Base-by-base conservation (phyloP, 53 echinoderm and acorn worm species). In the Arbacia lixula region DNA sequence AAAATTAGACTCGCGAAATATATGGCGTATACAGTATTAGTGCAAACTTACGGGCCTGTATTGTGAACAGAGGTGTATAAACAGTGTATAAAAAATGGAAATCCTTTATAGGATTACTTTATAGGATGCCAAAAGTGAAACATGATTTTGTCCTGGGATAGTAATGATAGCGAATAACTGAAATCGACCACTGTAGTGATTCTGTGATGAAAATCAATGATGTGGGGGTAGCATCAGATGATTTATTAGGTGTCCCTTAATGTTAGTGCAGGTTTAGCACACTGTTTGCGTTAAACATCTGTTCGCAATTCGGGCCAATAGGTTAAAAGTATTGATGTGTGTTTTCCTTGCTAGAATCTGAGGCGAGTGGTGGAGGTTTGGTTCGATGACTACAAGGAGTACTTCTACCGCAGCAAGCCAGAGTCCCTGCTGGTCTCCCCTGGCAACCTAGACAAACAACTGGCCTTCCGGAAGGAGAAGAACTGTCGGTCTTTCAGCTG, bases 311-410 rank as follows among this genome's bases (percentile, higher is more conserved):
- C 26, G 6, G n/a, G 12, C 3, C 53, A n/a, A 9, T 55, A 25
- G 56, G 22, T 54, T 34, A 53, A 46, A 24, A 5, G 27, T 38
- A 53, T 35, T 20, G 25, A 3, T 84, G 3, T 54, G 0, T 10
- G 37, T 34, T 26, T 22, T 46, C 8, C 24, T 36, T 66, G 6
- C 2, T 74, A 96, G 97, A 96, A 96, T 85, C 72, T 93, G 34
- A 85, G 88, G 84, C 72, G 97, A 14, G 97, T 96, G 0, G 97
- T 96, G 9, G 97, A 96, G 72, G 97, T 96, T 28, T 96, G 97
- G 97, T 91, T 96, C 73, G 97, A 96, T 29, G 97, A 96, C 46
- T 96, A 96, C 86, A 93, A 93, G 58, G 93, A 96, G 69, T 96
- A 96, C 50, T 96, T 96, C 84, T 96, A 96, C 61, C 85, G 97